Evolutionary conservation across 1,140 invertebrate genomes (phyloP), one percentile per base, ranked within the genome.

Genomic region (Charaxes varanes): DNA sequence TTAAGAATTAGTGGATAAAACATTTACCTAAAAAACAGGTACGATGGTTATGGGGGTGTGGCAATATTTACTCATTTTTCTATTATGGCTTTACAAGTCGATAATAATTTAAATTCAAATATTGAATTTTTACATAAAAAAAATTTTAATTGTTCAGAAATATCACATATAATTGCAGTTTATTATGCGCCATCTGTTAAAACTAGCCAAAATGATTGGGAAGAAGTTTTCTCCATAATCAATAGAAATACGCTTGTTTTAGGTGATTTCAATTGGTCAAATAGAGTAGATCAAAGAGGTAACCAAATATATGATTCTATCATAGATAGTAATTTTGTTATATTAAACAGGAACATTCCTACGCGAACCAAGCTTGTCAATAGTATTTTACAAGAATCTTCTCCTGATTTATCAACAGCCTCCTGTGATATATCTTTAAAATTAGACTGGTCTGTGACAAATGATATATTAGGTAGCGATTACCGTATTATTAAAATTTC

Each of bases 41-140:
- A 15, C 6, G 41, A 42, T 32, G 27, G 28, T n/a, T 41, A 32
- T 14, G 38, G 38, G 5, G 38, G 28, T 24, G 13, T 41, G 1
- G 38, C 38, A 24, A 15, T 32, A 10, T n/a, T 41, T 16, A 24
- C 19, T n/a, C 38, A 41, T 32, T 16, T 15, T n/a, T 24, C 28
- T 18, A 26, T 41, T 16, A 41, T n/a, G n/a, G n/a, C n/a, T n/a
- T n/a, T n/a, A n/a, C n/a, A n/a, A n/a, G n/a, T n/a, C n/a, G n/a
- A n/a, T 16, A 12, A 31, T 24, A 11, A 21, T 8, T 17, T 11
- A 10, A 41, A 41, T 24, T 5, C 13, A 8, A 30, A 21, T 15
- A 41, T 41, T 24, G 26, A 41, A 22, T n/a, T 22, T 8, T 10
- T 41, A 17, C 14, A 26, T 33, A 8, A 24, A 22, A 14, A 24